Evolutionary conservation across 2,888 invertebrate species (phyloP), one percentile per base, ranked within the genome.

Genomic region (Polietes domitor): DNA sequence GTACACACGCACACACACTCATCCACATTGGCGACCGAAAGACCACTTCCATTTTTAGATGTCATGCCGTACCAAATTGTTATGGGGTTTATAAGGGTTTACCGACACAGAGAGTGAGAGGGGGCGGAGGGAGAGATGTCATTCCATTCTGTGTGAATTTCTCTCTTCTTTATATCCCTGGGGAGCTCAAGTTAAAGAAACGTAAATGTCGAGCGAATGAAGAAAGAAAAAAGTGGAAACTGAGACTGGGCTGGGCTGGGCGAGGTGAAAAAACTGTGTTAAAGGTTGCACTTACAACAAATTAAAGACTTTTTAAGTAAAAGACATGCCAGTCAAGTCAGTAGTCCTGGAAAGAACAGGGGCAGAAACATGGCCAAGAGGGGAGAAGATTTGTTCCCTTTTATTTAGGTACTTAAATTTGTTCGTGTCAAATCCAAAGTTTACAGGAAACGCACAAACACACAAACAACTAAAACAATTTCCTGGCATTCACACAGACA

Each of bases 201-300:
- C 24, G 21, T n/a, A 68, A 68, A 24, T 21, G 28, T 32, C 32
- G 28, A 32, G 61, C 21, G 10, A 15, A 41, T 17, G 26, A 37
- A 17, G 32, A 32, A 37, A 63, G 32, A 17, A n/a, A 37, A 3
- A 4, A n/a, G 24, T 12, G 24, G 19, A 19, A 68, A 15, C 32
- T 1, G 37, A 37, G 17, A 61, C 26, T 26, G 41, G 15, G 32
- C 4, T 43, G 76, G 21, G 41, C 4, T 43, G 79, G 53, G 32
- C 7, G 32, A 32, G 80, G 61, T 83, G 80, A 83, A 83, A 58
- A 77, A 77, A 80, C 77, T 77, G 47, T 83, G 77, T 32, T 71
- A 80, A 80, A 83, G 83, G 77, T 83, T 80, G 55, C 43, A 71
- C 74, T 83, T 77, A 43, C 65, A 65, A 65, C 41, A 37, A 65